phyloP scores from a whole-genome alignment of 2,113 vertebrate genomes.

The Xenopus borealis region DNA sequence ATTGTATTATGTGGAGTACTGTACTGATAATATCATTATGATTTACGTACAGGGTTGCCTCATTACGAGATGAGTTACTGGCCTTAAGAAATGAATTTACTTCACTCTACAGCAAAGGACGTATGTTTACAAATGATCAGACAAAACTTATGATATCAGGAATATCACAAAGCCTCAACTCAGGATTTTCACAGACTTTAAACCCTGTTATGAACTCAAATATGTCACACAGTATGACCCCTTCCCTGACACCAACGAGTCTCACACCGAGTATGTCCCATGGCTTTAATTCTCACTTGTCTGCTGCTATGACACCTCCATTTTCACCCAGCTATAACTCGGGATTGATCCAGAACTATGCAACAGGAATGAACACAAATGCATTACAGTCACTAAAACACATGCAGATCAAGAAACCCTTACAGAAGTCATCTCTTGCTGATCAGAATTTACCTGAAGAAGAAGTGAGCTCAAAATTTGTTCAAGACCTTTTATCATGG shows the following conservation, averaged over 20 bases:
- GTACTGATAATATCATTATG: too few species aligned
- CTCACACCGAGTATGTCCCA: conserved; percentile 75
- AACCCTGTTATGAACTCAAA: conserved; percentile 72
- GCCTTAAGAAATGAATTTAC: conserved; percentile 79
- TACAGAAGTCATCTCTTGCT: conserved; percentile 81
- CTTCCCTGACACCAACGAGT: conserved; percentile 67
- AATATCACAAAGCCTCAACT: conserved; percentile 94
- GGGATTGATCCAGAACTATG: conserved; percentile 68
- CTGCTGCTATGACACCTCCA: conserved; percentile 68
- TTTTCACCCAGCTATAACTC: conserved; percentile 73
- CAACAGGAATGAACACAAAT: conserved; percentile 71
- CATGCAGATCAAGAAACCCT: conserved; percentile 89
- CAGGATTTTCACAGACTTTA: conserved; percentile 82
- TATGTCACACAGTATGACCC: conserved; percentile 68
- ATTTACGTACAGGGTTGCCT: conserved; percentile 74
- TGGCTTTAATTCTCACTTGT: conserved; percentile 70
- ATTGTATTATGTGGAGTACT: too few species aligned
- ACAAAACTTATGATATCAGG: conserved; percentile 95
- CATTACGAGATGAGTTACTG: conserved; percentile 86
- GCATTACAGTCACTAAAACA: conserved; percentile 80
- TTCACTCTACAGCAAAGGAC: conserved; percentile 85
- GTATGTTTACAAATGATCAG: conserved; percentile 82
- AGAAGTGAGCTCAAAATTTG: conserved; percentile 92
- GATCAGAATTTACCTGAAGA: conserved; percentile 90
- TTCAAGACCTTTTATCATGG: conserved; percentile 91